phyloP scores from a whole-genome alignment of 2,797 vertebrate genomes.

The Typhlichthys eigenmanni region DNA sequence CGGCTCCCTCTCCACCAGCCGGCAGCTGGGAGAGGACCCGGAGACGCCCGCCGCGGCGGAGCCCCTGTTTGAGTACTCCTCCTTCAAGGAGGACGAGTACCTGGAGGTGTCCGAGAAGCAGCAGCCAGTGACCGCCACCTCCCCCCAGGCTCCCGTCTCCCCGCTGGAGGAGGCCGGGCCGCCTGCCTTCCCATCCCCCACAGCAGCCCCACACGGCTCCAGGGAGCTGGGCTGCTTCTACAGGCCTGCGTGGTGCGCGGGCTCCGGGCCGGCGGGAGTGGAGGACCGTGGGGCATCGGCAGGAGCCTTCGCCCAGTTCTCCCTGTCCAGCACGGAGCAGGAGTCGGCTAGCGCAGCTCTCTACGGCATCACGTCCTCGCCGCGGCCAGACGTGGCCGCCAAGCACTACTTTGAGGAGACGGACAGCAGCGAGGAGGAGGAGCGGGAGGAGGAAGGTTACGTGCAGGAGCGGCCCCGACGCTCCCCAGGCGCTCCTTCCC shows the following conservation, averaged over 20 bases:
- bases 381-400: constrained; percentile 75
- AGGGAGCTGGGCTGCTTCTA: constrained; percentile 79
- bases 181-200: constrained; percentile 69
- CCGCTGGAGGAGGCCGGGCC: constrained; percentile 75
- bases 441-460: constrained; percentile 72
- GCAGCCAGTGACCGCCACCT: constrained; percentile 50
- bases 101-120: constrained; percentile 90
- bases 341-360: constrained; percentile 77
- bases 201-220: constrained; percentile 48
- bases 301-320: constrained; percentile 63
- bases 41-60: constrained; percentile 77
- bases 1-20: constrained; percentile 83
- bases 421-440: constrained; percentile 82
- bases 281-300: constrained; percentile 56
- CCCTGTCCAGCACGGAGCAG: constrained; percentile 61
- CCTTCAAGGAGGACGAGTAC: constrained; percentile 87
- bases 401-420: constrained; percentile 81
- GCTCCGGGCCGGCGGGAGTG: constrained; percentile 56
- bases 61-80: constrained; percentile 81
- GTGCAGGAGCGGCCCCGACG: constrained; percentile 71
- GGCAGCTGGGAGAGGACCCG: constrained; percentile 80
- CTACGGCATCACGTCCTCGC: constrained; percentile 81
- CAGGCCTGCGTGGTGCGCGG: constrained; percentile 73
- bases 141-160: constrained; percentile 80
- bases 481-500: constrained; percentile 46